Base-by-base conservation (phyloP, 2,888 invertebrate genomes). In the Microplitis deprimator region DNA sequence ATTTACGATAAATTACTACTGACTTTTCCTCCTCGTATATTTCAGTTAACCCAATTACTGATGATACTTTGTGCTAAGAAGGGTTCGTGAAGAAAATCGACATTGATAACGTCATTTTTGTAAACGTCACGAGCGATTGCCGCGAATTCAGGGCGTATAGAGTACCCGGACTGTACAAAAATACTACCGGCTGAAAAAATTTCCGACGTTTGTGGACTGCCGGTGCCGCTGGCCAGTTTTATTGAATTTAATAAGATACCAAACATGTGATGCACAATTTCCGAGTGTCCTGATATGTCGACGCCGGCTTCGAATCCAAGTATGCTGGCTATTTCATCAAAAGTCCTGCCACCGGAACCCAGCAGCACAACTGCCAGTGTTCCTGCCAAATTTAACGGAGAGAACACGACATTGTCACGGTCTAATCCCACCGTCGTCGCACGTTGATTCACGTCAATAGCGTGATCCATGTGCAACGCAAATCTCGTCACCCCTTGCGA, bases 261-360 rank as follows among this genome's bases (percentile, higher is more conserved):
- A 74, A 94, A 92, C 80, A 91, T 89, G 82, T 91, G 91, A 83
- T 93, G 93, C 67, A 92, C 90, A 40, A 91, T 85, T 82, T 93
- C 92, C 59, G 91, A 91, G 41, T 90, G 87, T 13, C 84, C 82
- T 3, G 89, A 87, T 68, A 91, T 86, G 79, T 90, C 90, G 20
- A 89, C 83, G 0, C 90, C 91, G 0, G 89, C 81, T 13, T 90
- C 88, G 84, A 94, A 91, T 64, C 94, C 94, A 81, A 95, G 92
- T 1, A 93, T 89, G 6, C 88, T 86, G 0, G 92, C 90, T 29
- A 95, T 89, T 88, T 96, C 95, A 60, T 93, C 89, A 87, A 94
- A 94, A 6, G 95, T 95, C 83, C 90, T 91, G 62, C 96, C 96
- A 78, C 93, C 92, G 64, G 95, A 93, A 75, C 95, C 96, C 74